phyloP scores from a whole-genome alignment of 2,888 invertebrate genomes.

The Cylindroiulus punctatus region DNA sequence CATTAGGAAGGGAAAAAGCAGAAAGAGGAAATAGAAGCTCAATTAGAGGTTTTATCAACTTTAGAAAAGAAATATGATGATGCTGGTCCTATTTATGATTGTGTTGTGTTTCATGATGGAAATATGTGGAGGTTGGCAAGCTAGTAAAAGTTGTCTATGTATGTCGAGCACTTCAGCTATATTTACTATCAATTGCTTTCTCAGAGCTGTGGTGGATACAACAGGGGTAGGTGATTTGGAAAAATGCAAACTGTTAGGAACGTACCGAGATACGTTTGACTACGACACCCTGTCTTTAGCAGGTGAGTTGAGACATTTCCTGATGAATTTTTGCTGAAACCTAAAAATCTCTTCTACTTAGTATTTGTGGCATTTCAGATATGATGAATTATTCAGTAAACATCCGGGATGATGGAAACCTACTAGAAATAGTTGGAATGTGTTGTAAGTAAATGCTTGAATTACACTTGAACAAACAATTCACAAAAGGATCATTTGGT shows the following conservation, averaged over 20 bases:
- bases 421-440: slow-evolving; percentile 91
- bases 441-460: slow-evolving; percentile 75
- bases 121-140: slow-evolving; percentile 79
- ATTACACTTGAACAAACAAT: background rate
- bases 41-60: slow-evolving; percentile 81
- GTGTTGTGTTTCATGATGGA: slow-evolving; percentile 92
- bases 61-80: slow-evolving; percentile 90
- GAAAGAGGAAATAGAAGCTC: slow-evolving; percentile 89
- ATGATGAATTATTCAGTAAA: slow-evolving; percentile 90
- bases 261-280: slow-evolving; percentile 82
- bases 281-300: slow-evolving; percentile 77
- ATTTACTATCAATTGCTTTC: background rate
- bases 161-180: background rate
- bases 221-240: slow-evolving; percentile 82
- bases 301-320: slow-evolving; percentile 62
- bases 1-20: slow-evolving; percentile 77
- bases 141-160: background rate
- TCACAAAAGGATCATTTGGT: background rate
- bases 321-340: background rate
- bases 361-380: slow-evolving; percentile 70
- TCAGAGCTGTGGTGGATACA: slow-evolving; percentile 84
- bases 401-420: slow-evolving; percentile 88
- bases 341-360: background rate
- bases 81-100: slow-evolving; percentile 89
- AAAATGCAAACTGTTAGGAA: slow-evolving; percentile 80